Base-by-base conservation (phyloP, 2,888 invertebrate species). In the Polyommatus icarus region DNA sequence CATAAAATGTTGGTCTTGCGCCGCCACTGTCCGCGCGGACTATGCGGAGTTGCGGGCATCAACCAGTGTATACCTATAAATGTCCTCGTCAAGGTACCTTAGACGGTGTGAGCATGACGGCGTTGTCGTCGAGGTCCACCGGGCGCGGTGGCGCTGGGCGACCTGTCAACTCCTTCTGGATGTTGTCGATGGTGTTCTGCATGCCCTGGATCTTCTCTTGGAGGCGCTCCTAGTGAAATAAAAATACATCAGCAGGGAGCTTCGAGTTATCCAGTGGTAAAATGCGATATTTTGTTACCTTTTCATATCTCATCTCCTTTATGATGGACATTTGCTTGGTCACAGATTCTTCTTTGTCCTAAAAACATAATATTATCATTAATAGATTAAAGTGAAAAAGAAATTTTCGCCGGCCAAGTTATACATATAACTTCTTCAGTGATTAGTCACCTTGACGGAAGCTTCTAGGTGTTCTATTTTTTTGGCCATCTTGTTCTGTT, bases 141-240 rank as follows among this genome's bases (percentile, higher is more conserved):
- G 73, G 73, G 3, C 81, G 83, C 15, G 79, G 80, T 54, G 18
- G 76, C 71, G 24, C 78, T 24, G 77, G 78, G 29, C 77, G 82
- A 4, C 87, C 88, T 2, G 87, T 86, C 79, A 91, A 82, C 84
- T 91, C 90, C 83, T 90, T 89, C 84, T 89, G 89, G 36, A 91
- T 87, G 81, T 90, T 91, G 83, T 89, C 89, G 72, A 91, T 90
- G 18, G 85, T 90, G 80, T 82, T 84, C 84, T 88, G 88, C 89
- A 90, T 88, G 61, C 82, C 83, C 77, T 84, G 82, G 77, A 90
- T 87, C 79, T 85, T 86, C 50, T 87, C 85, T 77, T 87, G 87
- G 24, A 91, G 85, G 12, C 87, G 87, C 71, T 89, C 90, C 89
- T 90, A 67, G 24, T 24, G 24, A 32, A 67, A 67, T 18, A 15